Conservation (phyloP, 2,113 vertebrate species). For the human region DNA sequence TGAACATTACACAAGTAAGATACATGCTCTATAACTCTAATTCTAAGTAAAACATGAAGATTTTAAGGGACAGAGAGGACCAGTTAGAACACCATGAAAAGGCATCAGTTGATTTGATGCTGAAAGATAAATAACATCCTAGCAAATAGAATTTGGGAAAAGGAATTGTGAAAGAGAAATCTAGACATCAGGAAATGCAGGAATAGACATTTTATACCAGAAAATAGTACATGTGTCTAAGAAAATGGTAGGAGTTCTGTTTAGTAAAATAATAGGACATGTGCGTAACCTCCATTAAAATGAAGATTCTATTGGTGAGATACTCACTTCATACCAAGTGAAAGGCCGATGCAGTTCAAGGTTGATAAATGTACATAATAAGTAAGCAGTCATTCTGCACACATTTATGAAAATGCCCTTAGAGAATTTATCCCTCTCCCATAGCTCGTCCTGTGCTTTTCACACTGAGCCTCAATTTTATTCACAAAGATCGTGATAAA, state of each 20-base stretch:
- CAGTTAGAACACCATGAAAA: background rate
- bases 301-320: background rate
- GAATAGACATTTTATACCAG: background rate
- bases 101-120: background rate
- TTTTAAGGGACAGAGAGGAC: background rate
- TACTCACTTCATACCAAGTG: background rate
- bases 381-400: background rate
- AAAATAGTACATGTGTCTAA: background rate
- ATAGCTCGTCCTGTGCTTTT: background rate
- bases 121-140: background rate
- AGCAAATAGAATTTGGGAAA: background rate
- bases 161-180: background rate
- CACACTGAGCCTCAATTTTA: background rate
- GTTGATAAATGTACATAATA: background rate
- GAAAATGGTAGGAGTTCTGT: background rate
- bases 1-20: background rate
- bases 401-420: background rate
- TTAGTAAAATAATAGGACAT: background rate
- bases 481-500: background rate
- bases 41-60: background rate
- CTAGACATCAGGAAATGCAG: background rate
- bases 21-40: background rate
- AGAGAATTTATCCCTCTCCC: background rate
- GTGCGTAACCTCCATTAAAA: background rate
- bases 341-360: background rate